phyloP scores from a whole-genome alignment of 2,797 vertebrate genomes.

The Muraenolepis orangiensis region DNA sequence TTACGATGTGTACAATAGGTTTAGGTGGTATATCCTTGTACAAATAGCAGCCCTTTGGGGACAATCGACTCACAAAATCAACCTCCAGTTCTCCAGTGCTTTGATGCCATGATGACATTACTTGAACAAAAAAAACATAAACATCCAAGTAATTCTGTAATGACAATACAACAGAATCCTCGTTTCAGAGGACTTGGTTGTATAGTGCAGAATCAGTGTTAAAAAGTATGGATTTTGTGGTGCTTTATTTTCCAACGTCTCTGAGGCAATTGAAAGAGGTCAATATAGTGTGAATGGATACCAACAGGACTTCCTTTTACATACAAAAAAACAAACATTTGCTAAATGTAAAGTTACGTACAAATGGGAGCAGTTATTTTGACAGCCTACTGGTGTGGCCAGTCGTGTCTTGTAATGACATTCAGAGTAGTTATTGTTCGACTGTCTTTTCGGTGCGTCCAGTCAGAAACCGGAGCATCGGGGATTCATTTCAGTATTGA shows the following conservation, averaged over 20 bases:
- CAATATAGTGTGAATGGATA: background rate
- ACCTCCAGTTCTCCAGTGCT: background rate
- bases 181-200: no score
- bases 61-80: background rate
- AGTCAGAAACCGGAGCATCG: conserved; percentile 30
- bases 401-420: background rate
- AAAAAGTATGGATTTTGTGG: no score
- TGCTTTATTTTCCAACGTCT: no score
- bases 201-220: no score
- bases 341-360: background rate
- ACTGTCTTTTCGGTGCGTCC: conserved; percentile 8
- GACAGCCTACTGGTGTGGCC: background rate
- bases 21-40: conserved; percentile 33
- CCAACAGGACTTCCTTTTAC: background rate
- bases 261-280: background rate
- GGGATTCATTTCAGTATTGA: conserved; percentile 40
- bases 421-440: conserved; percentile 25
- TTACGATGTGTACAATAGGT: conserved; percentile 31
- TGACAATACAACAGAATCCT: background rate
- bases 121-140: background rate
- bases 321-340: background rate
- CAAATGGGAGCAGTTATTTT: background rate
- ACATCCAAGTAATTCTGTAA: background rate
- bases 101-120: background rate
- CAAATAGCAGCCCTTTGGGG: conserved; percentile 28